These are phyloP conservation scores for Aphidius colemani DNA, from an alignment of 2,888 invertebrate genomes.

Conservation along the genomic window DNA sequence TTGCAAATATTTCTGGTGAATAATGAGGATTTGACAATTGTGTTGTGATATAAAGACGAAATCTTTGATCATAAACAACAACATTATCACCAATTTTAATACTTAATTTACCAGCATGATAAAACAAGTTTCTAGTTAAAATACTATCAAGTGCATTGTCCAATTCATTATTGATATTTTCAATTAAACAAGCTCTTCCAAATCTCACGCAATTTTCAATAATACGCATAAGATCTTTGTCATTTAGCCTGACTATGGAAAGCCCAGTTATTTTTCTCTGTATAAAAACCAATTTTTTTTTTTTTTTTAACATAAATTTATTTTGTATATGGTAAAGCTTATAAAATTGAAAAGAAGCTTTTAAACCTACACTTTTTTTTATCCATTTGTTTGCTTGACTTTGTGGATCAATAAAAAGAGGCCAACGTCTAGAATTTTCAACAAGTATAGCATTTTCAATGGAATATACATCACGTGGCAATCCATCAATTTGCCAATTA, in stretches of 20 bases:
- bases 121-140: conserved; percentile 77
- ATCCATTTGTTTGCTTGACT: conserved; percentile 93
- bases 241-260: conserved; percentile 73
- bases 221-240: conserved; percentile 71
- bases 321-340: too few relatives aligned
- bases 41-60: conserved; percentile 85
- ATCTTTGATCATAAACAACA: conserved; percentile 78
- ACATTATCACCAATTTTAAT: conserved; percentile 85
- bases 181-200: conserved; percentile 78
- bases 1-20: conserved; percentile 85
- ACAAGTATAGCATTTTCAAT: conserved; percentile 89
- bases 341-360: not conserved
- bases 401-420: conserved; percentile 90
- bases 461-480: conserved; percentile 83
- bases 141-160: conserved; percentile 88
- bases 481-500: conserved; percentile 82
- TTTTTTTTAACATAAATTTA: too few relatives aligned
- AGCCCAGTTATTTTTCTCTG: conserved; percentile 74
- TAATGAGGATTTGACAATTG: conserved; percentile 88
- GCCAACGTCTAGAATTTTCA: conserved; percentile 82
- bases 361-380: conserved; percentile 76
- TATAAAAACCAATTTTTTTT: conserved; percentile 9
- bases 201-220: conserved; percentile 75
- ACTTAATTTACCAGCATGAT: conserved; percentile 75
- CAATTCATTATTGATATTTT: conserved; percentile 82